These are phyloP conservation scores for Siphamia tubifer DNA, from an alignment of 2,113 vertebrate species.

Conservation along the genomic window DNA sequence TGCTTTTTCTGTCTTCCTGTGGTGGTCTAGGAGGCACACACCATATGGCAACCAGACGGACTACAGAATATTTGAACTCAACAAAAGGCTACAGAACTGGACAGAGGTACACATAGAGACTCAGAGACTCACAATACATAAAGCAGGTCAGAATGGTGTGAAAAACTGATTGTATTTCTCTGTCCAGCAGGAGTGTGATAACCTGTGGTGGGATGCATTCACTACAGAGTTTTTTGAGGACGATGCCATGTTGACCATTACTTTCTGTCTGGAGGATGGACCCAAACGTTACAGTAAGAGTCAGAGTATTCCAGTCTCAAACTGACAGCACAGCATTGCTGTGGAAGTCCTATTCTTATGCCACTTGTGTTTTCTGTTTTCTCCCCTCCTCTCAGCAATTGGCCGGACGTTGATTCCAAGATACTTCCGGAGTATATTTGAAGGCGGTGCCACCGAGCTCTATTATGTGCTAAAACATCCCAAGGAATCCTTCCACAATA, in stretches of 20 bases:
- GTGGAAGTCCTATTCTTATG: not conserved
- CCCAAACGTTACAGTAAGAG: slow-evolving; percentile 98
- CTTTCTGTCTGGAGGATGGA: slow-evolving; percentile 98
- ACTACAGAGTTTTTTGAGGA: slow-evolving; percentile 99
- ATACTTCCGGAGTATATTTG: slow-evolving; percentile 98
- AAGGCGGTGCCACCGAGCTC: slow-evolving; percentile 96
- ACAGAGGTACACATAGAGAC: slow-evolving; percentile 85
- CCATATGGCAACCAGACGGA: slow-evolving; percentile 97
- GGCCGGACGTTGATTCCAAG: slow-evolving; percentile 97
- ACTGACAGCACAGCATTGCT: not conserved
- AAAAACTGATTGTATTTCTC: not conserved
- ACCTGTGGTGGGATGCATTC: slow-evolving; percentile 99
- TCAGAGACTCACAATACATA: not conserved
- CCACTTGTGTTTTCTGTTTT: not conserved
- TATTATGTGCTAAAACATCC: slow-evolving; percentile 98
- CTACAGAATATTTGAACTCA: slow-evolving; percentile 99
- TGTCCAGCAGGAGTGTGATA: slow-evolving; percentile 92
- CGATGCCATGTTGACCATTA: slow-evolving; percentile 97
- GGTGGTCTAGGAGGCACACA: slow-evolving; percentile 89
- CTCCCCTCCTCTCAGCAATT: slow-evolving; percentile 82
- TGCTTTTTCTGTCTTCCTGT: slow-evolving; percentile 12
- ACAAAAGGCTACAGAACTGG: slow-evolving; percentile 98
- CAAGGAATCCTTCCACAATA: slow-evolving; percentile 98
- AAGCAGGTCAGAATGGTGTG: not conserved
- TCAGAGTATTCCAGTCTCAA: not conserved